Conservation (phyloP, 2,797 vertebrate genomes). For the Danio jaintianensis region DNA sequence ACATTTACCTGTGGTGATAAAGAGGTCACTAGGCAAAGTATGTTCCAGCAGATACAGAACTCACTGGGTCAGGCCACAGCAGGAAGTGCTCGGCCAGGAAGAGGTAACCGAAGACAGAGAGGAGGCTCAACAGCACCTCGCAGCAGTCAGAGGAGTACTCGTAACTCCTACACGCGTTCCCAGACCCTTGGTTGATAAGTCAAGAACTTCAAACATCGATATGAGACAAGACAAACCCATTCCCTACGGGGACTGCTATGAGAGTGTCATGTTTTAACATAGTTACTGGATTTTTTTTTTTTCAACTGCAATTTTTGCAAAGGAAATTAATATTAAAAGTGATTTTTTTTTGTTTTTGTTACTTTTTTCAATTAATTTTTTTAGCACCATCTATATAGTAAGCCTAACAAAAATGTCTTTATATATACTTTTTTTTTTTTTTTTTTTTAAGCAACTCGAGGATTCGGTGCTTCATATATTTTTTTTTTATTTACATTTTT, state of each 20-base stretch:
- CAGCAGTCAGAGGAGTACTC: conserved; percentile 68
- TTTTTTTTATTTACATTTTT: conserved; percentile 52
- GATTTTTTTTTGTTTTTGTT: too few species aligned
- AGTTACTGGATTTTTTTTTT: neutral
- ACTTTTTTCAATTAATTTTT: too few species aligned
- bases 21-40: conserved; percentile 81
- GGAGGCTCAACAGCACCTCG: conserved; percentile 66
- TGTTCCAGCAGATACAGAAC: conserved; percentile 87
- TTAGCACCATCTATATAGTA: too few species aligned
- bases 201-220: neutral
- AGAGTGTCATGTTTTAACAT: neutral
- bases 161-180: conserved; percentile 66
- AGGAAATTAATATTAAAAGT: too few species aligned
- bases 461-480: neutral
- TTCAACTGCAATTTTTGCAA: too few species aligned
- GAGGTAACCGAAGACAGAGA: conserved; percentile 71
- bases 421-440: too few species aligned
- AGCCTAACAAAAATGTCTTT: too few species aligned
- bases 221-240: conserved; percentile 11
- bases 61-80: conserved; percentile 71
- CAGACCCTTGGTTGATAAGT: conserved; percentile 53
- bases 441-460: neutral
- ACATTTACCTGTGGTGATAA: conserved; percentile 89
- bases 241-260: neutral
- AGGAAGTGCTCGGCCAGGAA: conserved; percentile 72